phyloP scores from a whole-genome alignment of 1,140 invertebrate species.

The Lamellibrachia luymesi region DNA sequence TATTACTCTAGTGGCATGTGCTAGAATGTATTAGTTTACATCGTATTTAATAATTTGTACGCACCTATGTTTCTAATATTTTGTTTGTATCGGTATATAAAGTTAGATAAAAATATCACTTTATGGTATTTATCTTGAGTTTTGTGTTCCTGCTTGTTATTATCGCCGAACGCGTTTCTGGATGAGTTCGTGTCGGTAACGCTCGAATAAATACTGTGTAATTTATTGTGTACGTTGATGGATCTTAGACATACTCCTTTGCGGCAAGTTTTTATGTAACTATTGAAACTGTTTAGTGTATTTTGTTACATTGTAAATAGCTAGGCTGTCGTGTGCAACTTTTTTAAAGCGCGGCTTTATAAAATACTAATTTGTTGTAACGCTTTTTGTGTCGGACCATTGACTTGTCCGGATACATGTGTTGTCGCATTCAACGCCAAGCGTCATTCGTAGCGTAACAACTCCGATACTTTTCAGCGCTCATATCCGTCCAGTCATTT shows the following conservation, averaged over 20 bases:
- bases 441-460: neutral
- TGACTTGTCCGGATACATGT: neutral
- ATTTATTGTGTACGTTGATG: neutral
- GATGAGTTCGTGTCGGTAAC: neutral
- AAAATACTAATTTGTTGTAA: neutral
- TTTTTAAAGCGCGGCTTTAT: neutral
- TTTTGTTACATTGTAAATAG: neutral
- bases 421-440: neutral
- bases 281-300: neutral
- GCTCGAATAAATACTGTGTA: neutral
- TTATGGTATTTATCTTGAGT: neutral
- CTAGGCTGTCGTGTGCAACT: neutral
- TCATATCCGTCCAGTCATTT: neutral
- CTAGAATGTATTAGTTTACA: neutral
- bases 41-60: neutral
- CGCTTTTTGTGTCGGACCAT: neutral
- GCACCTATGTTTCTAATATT: no score
- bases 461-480: neutral
- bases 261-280: neutral
- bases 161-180: neutral
- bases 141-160: neutral
- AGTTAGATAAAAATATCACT: neutral
- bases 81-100: neutral
- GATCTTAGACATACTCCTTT: neutral
- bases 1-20: neutral